Evolutionary conservation across 2,797 vertebrate species (phyloP).

Genomic region (Hydrolagus colliei): DNA sequence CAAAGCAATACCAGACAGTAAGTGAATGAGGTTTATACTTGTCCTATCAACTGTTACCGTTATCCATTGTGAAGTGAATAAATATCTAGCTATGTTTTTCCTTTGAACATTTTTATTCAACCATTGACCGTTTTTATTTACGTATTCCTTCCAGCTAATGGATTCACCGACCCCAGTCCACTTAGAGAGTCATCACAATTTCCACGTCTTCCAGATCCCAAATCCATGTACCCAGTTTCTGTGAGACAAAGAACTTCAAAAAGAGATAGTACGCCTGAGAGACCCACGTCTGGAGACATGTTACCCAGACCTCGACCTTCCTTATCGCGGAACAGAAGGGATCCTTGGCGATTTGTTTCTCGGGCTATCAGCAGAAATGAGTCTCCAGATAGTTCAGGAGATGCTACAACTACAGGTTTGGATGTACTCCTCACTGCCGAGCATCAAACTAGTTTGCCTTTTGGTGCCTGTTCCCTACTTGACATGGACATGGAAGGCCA

Average conservation of each 20-base stretch:
- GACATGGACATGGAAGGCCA: constrained; percentile 78
- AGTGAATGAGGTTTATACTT: not conserved
- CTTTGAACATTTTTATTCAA: not conserved
- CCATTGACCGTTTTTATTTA: not conserved
- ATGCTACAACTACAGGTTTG: constrained; percentile 46
- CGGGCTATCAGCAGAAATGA: constrained; percentile 60
- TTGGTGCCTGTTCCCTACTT: constrained; percentile 60
- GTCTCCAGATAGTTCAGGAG: constrained; percentile 60
- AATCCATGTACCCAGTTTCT: constrained; percentile 29
- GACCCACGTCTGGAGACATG: constrained; percentile 35
- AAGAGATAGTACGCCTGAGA: constrained; percentile 37
- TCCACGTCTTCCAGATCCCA: constrained; percentile 38
- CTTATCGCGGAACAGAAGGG: constrained; percentile 60
- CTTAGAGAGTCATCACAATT: constrained; percentile 38
- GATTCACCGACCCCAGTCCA: constrained; percentile 35
- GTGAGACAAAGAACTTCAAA: constrained; percentile 48
- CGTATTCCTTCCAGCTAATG: constrained; percentile 46
- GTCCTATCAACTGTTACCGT: not conserved
- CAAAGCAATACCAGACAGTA: not conserved
- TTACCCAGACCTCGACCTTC: constrained; percentile 61
- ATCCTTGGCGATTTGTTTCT: constrained; percentile 56
- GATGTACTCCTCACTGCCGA: constrained; percentile 51
- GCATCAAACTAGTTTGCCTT: constrained; percentile 54
- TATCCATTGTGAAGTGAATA: not conserved
- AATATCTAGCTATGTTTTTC: not conserved